These are phyloP conservation scores for Conistra vaccinii DNA, from an alignment of 2,888 invertebrate genomes.

Conservation along the genomic window DNA sequence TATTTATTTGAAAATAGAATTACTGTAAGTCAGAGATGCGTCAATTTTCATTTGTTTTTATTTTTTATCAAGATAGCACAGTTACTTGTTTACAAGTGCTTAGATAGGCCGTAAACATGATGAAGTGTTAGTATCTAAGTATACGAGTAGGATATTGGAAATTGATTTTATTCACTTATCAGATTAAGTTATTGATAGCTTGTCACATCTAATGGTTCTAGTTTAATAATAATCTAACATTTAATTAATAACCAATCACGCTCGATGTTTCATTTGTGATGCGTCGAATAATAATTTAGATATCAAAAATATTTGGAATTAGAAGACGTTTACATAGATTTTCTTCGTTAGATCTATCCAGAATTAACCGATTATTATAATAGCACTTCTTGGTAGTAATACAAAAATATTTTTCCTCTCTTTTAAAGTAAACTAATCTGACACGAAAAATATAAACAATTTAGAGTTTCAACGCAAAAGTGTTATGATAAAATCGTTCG, in stretches of 20 bases:
- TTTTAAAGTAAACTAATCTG: constrained; percentile 39
- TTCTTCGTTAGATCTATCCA: background rate
- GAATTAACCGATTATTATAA: background rate
- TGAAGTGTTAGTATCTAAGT: constrained; percentile 50
- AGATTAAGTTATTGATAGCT: constrained; percentile 65
- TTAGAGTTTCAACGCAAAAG: constrained; percentile 21
- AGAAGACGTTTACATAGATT: background rate
- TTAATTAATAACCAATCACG: constrained; percentile 53
- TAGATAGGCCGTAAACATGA: constrained; percentile 59
- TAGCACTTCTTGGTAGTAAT: constrained; percentile 29
- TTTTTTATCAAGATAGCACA: constrained; percentile 33
- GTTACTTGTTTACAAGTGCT: constrained; percentile 59
- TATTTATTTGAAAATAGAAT: constrained; percentile 21
- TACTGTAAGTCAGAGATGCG: background rate
- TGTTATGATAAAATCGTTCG: constrained; percentile 27
- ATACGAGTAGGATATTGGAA: constrained; percentile 55
- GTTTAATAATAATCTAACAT: constrained; percentile 29
- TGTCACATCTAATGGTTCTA: constrained; percentile 28
- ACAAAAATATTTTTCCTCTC: constrained; percentile 28
- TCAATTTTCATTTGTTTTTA: constrained; percentile 27
- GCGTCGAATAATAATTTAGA: constrained; percentile 7
- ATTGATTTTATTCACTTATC: constrained; percentile 77
- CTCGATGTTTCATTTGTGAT: constrained; percentile 6
- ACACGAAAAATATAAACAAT: constrained; percentile 44
- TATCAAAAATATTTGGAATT: constrained; percentile 14